Conservation (phyloP, 2,113 vertebrate species). For the Poeciliopsis prolifica region DNA sequence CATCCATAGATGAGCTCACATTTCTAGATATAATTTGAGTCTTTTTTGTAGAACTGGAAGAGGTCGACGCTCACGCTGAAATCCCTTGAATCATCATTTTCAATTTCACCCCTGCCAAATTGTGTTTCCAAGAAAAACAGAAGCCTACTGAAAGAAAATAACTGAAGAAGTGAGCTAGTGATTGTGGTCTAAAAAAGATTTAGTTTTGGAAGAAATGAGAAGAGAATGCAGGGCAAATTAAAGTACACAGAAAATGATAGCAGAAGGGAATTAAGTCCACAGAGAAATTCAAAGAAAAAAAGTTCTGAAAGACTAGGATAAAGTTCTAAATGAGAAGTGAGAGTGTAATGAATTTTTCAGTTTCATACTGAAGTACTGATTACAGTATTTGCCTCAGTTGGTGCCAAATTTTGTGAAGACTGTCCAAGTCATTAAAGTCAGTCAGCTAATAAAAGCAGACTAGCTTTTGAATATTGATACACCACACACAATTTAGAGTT, state of each 20-base stretch:
- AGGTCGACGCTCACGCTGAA: background rate
- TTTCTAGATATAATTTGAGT: background rate
- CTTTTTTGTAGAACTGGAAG: background rate
- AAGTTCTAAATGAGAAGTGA: conserved; percentile 39
- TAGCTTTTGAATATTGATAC: conserved; percentile 5
- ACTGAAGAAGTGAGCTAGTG: conserved; percentile 28
- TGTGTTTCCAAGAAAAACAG: conserved; percentile 17
- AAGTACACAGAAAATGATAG: conserved; percentile 28
- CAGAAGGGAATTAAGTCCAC: conserved; percentile 43
- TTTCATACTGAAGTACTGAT: conserved; percentile 40
- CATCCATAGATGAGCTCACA: no score
- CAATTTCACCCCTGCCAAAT: conserved; percentile 22
- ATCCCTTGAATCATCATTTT: conserved; percentile 15
- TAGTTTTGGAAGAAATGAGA: conserved; percentile 30
- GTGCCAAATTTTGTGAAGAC: conserved; percentile 23
- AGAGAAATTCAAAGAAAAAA: conserved; percentile 48
- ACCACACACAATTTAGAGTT: background rate
- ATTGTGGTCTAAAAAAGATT: conserved; percentile 40
- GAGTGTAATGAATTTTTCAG: conserved; percentile 24
- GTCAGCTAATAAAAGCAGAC: conserved; percentile 20
- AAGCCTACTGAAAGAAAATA: conserved; percentile 36
- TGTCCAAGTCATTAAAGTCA: conserved; percentile 22
- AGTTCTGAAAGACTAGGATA: conserved; percentile 42
- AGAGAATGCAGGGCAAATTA: conserved; percentile 26
- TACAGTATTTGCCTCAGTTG: conserved; percentile 39